These are phyloP conservation scores for Dipodomys ordii DNA, from an alignment of 2,113 vertebrate species.

Conservation along the genomic window DNA sequence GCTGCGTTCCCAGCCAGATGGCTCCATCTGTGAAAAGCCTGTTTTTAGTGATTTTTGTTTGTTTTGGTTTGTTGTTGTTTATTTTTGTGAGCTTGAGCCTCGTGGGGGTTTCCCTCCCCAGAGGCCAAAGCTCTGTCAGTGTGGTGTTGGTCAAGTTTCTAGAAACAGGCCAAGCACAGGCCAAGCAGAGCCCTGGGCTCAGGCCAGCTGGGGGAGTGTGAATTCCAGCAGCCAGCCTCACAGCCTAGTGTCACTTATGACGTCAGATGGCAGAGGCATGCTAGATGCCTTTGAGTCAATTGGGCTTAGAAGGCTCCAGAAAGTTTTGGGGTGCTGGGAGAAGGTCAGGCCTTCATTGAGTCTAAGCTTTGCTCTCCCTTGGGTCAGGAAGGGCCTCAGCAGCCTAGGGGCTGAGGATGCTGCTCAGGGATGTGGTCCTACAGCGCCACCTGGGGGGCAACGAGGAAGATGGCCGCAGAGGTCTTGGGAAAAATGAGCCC, in stretches of 20 bases:
- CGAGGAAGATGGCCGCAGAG: neutral
- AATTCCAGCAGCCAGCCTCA: constrained; percentile 23
- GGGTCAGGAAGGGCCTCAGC: neutral
- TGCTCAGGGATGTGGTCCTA: constrained; percentile 65
- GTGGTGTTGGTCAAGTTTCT: neutral
- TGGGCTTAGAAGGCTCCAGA: neutral
- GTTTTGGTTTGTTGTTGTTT: neutral
- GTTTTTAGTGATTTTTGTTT: neutral
- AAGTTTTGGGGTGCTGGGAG: neutral
- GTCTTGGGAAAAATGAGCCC: neutral
- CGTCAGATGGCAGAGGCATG: neutral
- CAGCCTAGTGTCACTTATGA: neutral
- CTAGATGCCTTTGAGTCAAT: neutral
- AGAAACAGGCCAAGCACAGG: accelerated
- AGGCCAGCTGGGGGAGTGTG: neutral
- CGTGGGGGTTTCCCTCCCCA: neutral
- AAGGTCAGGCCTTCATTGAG: neutral
- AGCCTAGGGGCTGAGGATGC: neutral
- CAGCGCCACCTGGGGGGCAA: constrained; percentile 83
- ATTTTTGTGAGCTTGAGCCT: neutral
- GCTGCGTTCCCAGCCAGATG: neutral
- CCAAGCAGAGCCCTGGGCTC: neutral
- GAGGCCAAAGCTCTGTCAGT: neutral
- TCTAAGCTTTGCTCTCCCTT: neutral
- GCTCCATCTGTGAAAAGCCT: neutral